Evolutionary conservation across 2,888 invertebrate genomes (phyloP), one percentile per base, ranked within the genome.

Genomic region (Bugula neritina): DNA sequence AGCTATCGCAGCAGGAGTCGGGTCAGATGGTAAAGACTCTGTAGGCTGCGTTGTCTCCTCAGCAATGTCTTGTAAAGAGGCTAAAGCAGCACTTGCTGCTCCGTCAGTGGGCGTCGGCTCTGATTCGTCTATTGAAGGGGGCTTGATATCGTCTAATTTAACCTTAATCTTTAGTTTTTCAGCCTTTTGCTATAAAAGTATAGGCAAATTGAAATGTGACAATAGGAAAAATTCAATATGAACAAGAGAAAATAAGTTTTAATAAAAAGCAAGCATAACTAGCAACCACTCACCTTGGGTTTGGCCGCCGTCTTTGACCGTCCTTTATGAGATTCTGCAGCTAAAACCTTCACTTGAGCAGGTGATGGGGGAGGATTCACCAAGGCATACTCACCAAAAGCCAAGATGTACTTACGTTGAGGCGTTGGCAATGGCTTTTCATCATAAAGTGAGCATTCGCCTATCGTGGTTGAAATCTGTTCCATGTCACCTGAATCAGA

Each of bases 331-430:
- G 63, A 29, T 63, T 63, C 31, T 43, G 43, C 17, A 13, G 63
- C 31, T 31, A 5, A 31, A 31, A 34, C 27, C n/a, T 63, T 63
- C 10, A 17, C 43, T 43, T 5, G 43, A 34, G 63, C 25, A 31
- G 63, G 63, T 25, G 63, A 31, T 29, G 63, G 63, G 5, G 63
- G 63, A 13, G 63, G 63, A 31, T 63, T 27, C 13, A 63, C 63
- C 31, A 63, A n/a, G 5, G 63, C 63, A 34, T 63, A 63, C 31
- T 63, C 31, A 10, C 63, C 63, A 34, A 63, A 63, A n/a, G 29
- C 27, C 29, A 10, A 31, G 2, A 63, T 27, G n/a, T 29, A 63
- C 31, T 63, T 63, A 13, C 31, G 63, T 31, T 31, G 31, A 5
- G 27, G 27, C 5, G 5, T 2, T 13, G 29, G 17, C 31, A 2